phyloP scores from a whole-genome alignment of 2,797 vertebrate species.

The Pangasius larnaudii region DNA sequence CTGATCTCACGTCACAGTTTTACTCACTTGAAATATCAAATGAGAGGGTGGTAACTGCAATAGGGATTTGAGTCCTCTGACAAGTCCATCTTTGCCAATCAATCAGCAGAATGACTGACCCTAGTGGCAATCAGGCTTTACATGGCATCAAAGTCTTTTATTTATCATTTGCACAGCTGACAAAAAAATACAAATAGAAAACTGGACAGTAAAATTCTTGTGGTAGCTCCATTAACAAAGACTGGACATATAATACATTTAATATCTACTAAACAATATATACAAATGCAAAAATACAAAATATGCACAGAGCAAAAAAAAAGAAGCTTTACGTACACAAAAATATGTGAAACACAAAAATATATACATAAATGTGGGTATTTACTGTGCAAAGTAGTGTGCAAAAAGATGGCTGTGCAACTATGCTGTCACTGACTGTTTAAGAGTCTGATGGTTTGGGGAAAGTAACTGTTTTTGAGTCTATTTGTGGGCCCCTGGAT shows the following conservation, averaged over 20 bases:
- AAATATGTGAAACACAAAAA: not conserved
- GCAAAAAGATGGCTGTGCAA: not conserved
- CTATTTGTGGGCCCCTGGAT: not conserved
- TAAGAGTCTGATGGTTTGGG: not conserved
- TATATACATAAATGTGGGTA: not conserved
- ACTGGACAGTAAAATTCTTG: not conserved
- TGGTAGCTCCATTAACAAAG: not conserved
- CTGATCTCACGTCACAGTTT: conserved; percentile 44
- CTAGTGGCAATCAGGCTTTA: conserved; percentile 48
- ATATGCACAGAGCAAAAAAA: not conserved
- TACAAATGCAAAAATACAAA: not conserved
- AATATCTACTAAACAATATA: not conserved
- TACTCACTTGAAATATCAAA: conserved; percentile 57
- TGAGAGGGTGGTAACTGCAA: conserved; percentile 28
- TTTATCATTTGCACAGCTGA: not conserved
- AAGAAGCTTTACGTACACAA: not conserved
- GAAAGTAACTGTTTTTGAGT: not conserved
- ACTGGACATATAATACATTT: not conserved
- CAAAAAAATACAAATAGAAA: not conserved
- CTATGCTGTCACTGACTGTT: not conserved
- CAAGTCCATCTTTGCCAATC: conserved; percentile 65
- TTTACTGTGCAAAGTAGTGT: not conserved
- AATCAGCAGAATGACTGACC: conserved; percentile 61
- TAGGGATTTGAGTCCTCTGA: conserved; percentile 55
- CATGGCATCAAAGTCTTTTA: conserved; percentile 48